Evolutionary conservation across 2,888 invertebrate genomes (phyloP).

Genomic region (Melanostoma mellinum): DNA sequence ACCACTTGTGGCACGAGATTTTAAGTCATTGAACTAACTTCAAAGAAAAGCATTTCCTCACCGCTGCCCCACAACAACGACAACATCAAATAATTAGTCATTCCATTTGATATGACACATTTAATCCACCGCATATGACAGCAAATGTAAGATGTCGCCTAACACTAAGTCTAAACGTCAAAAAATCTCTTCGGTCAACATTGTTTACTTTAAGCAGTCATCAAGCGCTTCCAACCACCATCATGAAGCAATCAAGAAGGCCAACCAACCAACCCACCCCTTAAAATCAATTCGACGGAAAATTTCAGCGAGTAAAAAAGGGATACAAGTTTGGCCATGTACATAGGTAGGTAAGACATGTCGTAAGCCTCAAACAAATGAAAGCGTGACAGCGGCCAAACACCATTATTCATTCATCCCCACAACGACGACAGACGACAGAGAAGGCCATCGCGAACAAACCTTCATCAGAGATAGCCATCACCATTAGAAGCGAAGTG

Average conservation of each 20-base stretch:
- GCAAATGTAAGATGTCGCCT: slow-evolving; percentile 30
- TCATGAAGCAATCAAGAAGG: background rate
- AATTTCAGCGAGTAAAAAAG: slow-evolving; percentile 19
- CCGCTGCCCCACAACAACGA: slow-evolving; percentile 18
- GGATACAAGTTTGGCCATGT: slow-evolving; percentile 36
- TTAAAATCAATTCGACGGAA: slow-evolving; percentile 35
- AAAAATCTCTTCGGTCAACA: slow-evolving; percentile 40
- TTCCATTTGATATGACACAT: slow-evolving; percentile 60
- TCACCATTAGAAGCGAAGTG: slow-evolving; percentile 40
- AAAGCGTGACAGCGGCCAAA: slow-evolving; percentile 59
- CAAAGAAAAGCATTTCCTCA: slow-evolving; percentile 10
- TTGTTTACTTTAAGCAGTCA: slow-evolving; percentile 42
- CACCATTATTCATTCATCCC: slow-evolving; percentile 34
- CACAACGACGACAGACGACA: slow-evolving; percentile 8
- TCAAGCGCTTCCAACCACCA: background rate
- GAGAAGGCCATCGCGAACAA: slow-evolving; percentile 19
- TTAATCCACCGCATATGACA: slow-evolving; percentile 41
- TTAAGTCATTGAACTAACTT: slow-evolving; percentile 37
- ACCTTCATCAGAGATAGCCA: slow-evolving; percentile 35
- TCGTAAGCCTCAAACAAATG: slow-evolving; percentile 47
- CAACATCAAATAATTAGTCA: slow-evolving; percentile 29
- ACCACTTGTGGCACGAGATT: slow-evolving; percentile 57
- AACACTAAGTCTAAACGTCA: slow-evolving; percentile 42
- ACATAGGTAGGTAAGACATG: slow-evolving; percentile 11
- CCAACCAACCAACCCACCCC: slow-evolving; percentile 17